Conservation (phyloP, 2,113 vertebrate species). For the Rhinogobius similis region DNA sequence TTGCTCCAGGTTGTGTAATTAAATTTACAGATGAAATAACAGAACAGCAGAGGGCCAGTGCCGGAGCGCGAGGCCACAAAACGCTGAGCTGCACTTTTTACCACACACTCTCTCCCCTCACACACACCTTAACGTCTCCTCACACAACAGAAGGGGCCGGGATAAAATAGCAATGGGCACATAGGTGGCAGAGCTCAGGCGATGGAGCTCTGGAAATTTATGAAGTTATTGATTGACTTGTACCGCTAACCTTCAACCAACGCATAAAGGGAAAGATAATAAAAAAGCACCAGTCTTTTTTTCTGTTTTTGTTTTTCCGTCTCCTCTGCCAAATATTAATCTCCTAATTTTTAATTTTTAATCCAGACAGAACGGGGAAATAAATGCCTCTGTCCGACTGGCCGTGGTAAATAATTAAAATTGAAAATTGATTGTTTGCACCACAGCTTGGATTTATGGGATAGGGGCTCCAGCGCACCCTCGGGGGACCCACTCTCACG, state of each 20-base stretch:
- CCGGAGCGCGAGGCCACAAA: conserved; percentile 52
- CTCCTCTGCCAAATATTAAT: conserved; percentile 80
- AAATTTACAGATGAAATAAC: conserved; percentile 79
- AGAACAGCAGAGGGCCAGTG: conserved; percentile 60
- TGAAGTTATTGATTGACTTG: conserved; percentile 79
- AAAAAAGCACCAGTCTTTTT: conserved; percentile 24
- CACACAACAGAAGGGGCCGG: conserved; percentile 58
- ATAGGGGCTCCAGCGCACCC: conserved; percentile 76
- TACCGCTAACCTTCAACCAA: conserved; percentile 67
- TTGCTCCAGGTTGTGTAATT: conserved; percentile 71
- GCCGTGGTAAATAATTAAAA: conserved; percentile 93
- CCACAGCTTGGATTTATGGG: conserved; percentile 87
- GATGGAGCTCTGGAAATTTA: conserved; percentile 73
- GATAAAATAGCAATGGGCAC: conserved; percentile 60
- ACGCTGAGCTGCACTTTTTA: conserved; percentile 71
- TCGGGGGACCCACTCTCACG: conserved; percentile 79
- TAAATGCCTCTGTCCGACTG: conserved; percentile 82
- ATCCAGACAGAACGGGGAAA: conserved; percentile 81
- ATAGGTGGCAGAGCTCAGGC: conserved; percentile 36
- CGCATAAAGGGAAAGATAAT: conserved; percentile 59
- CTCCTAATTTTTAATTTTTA: conserved; percentile 86
- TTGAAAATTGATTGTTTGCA: conserved; percentile 93
- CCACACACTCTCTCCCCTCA: conserved; percentile 28
- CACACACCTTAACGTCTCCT: conserved; percentile 52
- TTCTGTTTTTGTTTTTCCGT: conserved; percentile 65